phyloP scores from a whole-genome alignment of 2,797 vertebrate genomes.

The Margarornis squamiger region DNA sequence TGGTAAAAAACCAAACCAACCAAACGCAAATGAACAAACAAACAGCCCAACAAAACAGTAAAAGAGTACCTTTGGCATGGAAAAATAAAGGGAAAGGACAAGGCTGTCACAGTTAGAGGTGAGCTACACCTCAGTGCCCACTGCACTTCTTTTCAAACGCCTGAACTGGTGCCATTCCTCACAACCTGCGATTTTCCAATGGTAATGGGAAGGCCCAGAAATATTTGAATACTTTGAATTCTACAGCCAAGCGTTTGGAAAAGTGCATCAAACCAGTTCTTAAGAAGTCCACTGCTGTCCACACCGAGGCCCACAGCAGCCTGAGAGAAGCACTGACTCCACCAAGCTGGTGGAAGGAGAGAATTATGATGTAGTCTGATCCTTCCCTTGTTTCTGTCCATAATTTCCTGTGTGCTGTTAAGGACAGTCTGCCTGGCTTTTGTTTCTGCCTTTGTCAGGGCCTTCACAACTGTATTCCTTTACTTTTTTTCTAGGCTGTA shows the following conservation, averaged over 20 bases:
- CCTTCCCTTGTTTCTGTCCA: not conserved
- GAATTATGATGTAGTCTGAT: not conserved
- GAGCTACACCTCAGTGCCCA: too few species aligned
- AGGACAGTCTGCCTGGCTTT: not conserved
- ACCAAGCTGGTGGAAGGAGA: not conserved
- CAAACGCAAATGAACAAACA: not conserved
- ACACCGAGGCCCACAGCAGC: not conserved
- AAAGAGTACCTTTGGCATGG: not conserved
- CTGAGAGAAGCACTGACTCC: not conserved
- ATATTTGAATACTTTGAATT: not conserved
- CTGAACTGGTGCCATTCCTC: not conserved
- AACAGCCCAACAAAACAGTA: not conserved
- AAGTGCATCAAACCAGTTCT: not conserved
- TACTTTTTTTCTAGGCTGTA: not conserved
- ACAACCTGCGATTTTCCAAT: not conserved
- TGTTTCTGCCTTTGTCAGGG: not conserved
- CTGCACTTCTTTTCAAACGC: not conserved
- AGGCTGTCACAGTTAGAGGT: not conserved
- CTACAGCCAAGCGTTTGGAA: not conserved
- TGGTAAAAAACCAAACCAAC: too few species aligned
- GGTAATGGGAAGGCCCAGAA: not conserved
- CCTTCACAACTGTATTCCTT: not conserved
- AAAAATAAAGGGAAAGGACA: not conserved
- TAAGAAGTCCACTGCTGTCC: not conserved
- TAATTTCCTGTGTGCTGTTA: not conserved